Evolutionary conservation across 2,888 invertebrate genomes (phyloP).

Genomic region (Epiblema foenella): DNA sequence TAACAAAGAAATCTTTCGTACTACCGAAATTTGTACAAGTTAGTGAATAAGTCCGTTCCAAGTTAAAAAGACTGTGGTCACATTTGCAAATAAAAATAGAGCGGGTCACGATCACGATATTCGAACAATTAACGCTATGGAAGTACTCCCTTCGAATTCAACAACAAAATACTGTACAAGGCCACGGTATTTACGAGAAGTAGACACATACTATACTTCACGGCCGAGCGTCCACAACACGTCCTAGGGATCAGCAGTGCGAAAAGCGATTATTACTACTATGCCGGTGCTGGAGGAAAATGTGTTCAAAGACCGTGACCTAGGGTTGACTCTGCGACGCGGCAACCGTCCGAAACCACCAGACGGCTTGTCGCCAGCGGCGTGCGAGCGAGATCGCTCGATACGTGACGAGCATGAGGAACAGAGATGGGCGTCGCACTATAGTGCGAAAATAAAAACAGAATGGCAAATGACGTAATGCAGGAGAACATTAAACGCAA

Average conservation of each 20-base stretch:
- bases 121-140: conserved; percentile 21
- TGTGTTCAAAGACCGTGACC: conserved; percentile 75
- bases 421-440: conserved; percentile 63
- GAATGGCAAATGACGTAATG: conserved; percentile 68
- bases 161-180: conserved; percentile 52
- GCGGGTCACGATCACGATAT: conserved; percentile 6
- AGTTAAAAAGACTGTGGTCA: neutral
- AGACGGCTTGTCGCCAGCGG: conserved; percentile 83
- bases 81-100: conserved; percentile 23
- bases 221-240: conserved; percentile 54
- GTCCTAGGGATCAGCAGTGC: conserved; percentile 55
- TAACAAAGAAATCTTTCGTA: conserved; percentile 46
- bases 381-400: conserved; percentile 68
- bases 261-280: conserved; percentile 56
- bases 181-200: conserved; percentile 48
- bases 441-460: conserved; percentile 74
- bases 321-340: conserved; percentile 79
- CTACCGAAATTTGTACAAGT: neutral
- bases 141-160: conserved; percentile 44
- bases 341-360: conserved; percentile 72
- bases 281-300: conserved; percentile 64
- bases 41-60: neutral
- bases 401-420: conserved; percentile 58
- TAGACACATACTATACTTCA: conserved; percentile 53
- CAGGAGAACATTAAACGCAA: conserved; percentile 63